Percentiles rank a stretch among this genome's conserved stretches.
Conservation (phyloP, 2,888 invertebrate species). For the Lissocephala sabroskyi region DNA sequence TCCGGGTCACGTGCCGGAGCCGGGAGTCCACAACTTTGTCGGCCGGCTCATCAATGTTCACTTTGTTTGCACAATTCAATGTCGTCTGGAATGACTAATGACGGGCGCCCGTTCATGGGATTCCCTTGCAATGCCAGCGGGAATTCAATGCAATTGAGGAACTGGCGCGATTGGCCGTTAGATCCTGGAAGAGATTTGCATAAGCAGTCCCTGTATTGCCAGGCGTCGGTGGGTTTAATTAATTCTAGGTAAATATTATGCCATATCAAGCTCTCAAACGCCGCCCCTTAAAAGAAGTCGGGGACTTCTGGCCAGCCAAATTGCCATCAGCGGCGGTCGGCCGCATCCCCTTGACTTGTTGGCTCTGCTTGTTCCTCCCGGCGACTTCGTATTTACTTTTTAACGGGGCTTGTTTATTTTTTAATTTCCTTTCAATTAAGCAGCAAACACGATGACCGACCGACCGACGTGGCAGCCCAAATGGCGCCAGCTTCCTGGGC, state of each 20-base stretch:
- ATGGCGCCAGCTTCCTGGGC: background rate
- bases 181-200: no score
- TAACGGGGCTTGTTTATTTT: constrained; percentile 59
- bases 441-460: constrained; percentile 44
- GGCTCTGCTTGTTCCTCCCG: constrained; percentile 23
- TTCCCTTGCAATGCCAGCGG: no score
- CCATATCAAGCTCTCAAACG: constrained; percentile 24
- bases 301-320: no score
- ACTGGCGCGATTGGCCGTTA: no score
- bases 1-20: no score
- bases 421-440: constrained; percentile 66
- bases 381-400: constrained; percentile 59
- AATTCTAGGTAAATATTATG: constrained; percentile 52
- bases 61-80: constrained; percentile 32
- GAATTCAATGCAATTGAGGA: no score
- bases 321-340: constrained; percentile 29
- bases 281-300: constrained; percentile 5
- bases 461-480: background rate
- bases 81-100: constrained; percentile 39
- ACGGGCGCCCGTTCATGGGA: constrained; percentile 8
- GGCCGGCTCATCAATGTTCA: constrained; percentile 8
- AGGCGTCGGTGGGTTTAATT: constrained; percentile 54
- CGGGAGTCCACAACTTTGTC: background rate
- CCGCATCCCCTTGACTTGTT: no score
- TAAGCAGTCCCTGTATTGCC: constrained; percentile 21